Evolutionary conservation across 2,797 vertebrate species (phyloP).

Genomic region (Trematomus bernacchii): DNA sequence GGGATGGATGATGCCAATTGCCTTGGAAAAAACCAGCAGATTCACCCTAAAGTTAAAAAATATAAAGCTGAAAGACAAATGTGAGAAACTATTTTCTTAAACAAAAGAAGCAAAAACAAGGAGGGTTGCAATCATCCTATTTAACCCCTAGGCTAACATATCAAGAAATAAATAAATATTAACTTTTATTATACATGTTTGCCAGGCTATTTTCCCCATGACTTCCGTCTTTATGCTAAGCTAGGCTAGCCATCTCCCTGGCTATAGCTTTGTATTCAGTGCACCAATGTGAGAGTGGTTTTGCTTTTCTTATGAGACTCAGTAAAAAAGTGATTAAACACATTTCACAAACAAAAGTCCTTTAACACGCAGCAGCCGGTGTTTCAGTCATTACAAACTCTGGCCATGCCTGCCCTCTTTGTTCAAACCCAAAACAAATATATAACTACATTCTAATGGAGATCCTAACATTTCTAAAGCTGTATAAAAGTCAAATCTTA

Average conservation of each 20-base stretch:
- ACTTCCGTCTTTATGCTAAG: not conserved
- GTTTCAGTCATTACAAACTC: not conserved
- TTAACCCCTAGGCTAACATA: not conserved
- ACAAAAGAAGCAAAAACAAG: not conserved
- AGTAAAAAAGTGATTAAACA: not conserved
- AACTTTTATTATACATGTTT: not conserved
- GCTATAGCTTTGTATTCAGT: not conserved
- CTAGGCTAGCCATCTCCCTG: not conserved
- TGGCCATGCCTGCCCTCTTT: not conserved
- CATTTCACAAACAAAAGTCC: not conserved
- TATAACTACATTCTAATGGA: not conserved
- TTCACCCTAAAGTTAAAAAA: slow-evolving; percentile 1
- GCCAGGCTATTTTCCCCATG: not conserved
- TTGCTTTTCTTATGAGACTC: not conserved
- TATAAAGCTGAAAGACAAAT: slow-evolving; percentile 5
- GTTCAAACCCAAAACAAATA: not conserved
- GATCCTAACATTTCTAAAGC: not conserved
- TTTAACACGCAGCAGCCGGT: not conserved
- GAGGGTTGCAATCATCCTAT: not conserved
- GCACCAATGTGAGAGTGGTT: not conserved
- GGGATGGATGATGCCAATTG: no score
- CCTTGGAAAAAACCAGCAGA: slow-evolving; percentile 16
- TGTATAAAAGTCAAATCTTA: not conserved
- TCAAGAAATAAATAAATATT: not conserved
- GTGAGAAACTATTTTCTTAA: not conserved